Percentiles rank a stretch among this genome's conserved stretches.
These are phyloP conservation scores for Oryzias celebensis DNA, from an alignment of 2,113 vertebrate genomes.

Conservation along the genomic window DNA sequence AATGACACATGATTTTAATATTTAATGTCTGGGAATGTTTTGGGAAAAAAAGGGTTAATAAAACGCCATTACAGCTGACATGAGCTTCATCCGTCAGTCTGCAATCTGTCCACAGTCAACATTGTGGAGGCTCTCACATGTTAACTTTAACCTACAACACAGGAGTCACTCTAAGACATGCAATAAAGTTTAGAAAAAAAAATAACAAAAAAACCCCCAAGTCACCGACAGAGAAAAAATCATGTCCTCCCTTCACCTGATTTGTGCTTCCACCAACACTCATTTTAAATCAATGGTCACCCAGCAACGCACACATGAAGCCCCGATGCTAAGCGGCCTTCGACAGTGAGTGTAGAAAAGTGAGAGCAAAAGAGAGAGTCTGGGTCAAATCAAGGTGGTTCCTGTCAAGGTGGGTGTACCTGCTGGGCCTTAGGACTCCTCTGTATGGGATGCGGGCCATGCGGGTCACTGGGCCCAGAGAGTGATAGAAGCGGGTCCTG, in stretches of 20 bases:
- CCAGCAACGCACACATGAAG: constrained; percentile 36
- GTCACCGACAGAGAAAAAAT: constrained; percentile 33
- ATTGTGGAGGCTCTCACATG: not conserved
- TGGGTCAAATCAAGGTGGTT: constrained; percentile 51
- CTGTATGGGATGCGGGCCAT: constrained; percentile 96
- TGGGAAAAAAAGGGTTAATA: not conserved
- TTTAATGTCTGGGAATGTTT: no score
- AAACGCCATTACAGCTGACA: not conserved
- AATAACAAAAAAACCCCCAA: constrained; percentile 10
- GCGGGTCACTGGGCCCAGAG: constrained; percentile 96
- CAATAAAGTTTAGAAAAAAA: constrained; percentile 26
- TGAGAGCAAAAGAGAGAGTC: constrained; percentile 62
- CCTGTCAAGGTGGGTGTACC: constrained; percentile 83
- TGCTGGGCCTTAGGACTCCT: constrained; percentile 96
- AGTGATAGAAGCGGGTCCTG: constrained; percentile 99
- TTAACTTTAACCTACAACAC: not conserved
- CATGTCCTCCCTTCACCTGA: constrained; percentile 33
- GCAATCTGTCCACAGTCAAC: not conserved
- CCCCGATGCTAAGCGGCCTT: constrained; percentile 48
- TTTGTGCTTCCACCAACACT: constrained; percentile 27
- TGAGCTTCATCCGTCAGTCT: not conserved
- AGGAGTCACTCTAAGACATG: constrained; percentile 26
- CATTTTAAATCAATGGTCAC: constrained; percentile 2
- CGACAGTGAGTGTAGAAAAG: constrained; percentile 38
- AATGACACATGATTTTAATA: no score